A percentile compares a stretch with the other conserved stretches of the same genome.
phyloP scores from a whole-genome alignment of 2,113 vertebrate species.

The Prietella phreatophila region DNA sequence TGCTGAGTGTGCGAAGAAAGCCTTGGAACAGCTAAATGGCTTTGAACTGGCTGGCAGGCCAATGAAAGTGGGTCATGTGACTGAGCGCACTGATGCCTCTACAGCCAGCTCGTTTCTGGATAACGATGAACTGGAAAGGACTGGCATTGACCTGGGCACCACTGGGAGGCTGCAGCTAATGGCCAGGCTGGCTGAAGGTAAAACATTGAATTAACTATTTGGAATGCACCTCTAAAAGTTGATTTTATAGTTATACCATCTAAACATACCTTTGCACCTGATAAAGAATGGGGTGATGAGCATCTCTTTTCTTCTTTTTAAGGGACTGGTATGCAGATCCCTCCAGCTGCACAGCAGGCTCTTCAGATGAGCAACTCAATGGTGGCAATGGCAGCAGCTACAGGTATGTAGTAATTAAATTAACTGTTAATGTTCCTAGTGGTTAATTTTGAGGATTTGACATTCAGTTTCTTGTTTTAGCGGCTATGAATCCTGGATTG shows the following conservation, averaged over 20 bases:
- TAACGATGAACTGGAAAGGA: conserved; percentile 90
- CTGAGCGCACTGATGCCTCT: conserved; percentile 87
- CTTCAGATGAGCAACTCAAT: conserved; percentile 96
- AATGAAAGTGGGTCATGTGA: conserved; percentile 98
- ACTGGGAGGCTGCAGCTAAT: conserved; percentile 93
- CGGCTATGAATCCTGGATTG: conserved; percentile 69
- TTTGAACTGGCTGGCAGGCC: conserved; percentile 94
- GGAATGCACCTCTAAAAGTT: neutral
- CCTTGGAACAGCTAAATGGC: conserved; percentile 93
- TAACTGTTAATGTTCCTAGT: neutral
- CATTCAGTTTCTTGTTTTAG: conserved; percentile 48
- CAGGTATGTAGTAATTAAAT: conserved; percentile 68
- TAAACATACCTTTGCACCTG: neutral
- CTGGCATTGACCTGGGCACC: conserved; percentile 91
- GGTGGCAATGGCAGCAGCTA: conserved; percentile 87
- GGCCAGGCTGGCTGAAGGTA: conserved; percentile 94
- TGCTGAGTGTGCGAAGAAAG: conserved; percentile 95
- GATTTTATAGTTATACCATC: neutral
- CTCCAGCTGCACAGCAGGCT: conserved; percentile 95
- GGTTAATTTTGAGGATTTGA: neutral
- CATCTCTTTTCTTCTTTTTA: neutral
- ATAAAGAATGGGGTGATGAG: neutral
- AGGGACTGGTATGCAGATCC: conserved; percentile 95
- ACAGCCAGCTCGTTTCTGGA: conserved; percentile 90
- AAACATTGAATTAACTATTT: neutral